Base-by-base conservation (phyloP, 2,797 vertebrate species). In the Cyprinella venusta region DNA sequence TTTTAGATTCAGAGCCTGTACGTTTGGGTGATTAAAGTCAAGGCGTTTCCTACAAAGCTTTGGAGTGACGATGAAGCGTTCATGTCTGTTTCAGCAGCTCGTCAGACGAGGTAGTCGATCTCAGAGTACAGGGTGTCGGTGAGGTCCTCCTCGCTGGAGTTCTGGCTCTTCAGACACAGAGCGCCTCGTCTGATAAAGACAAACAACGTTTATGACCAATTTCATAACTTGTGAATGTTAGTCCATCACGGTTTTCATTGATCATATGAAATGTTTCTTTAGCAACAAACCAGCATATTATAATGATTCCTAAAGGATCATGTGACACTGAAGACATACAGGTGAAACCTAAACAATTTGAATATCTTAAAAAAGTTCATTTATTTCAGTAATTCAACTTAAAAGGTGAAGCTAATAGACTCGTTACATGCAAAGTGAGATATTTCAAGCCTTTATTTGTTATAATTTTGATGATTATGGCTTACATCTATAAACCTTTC, bases 71-170 rank as follows among this genome's bases (percentile, higher is more conserved):
- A 65, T 30, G 45, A 65, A 75, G 70, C 70, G 2, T 82, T 59
- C 52, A n/a, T 45, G 38, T 71, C 26, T 8, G 15, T 42, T 74
- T 52, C 26, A 19, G 59, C 61, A 50, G 13, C 42, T 26, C 30
- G 13, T 68, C 52, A 3, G 70, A 95, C 89, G 1, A 95, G 91
- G 69, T 95, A 94, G 90, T 95, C 94, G n/a, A 94, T 93, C 78
- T 95, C 93, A 30, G 94, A 93, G 88, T 95, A 95, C 0, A 95
- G 88, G 0, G 86, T 81, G 86, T 95, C 93, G 0, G 91, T 89
- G 86, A 93, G 82, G 38, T 94, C 91, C 88, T 95, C 94, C 88
- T 94, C 94, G 83, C 93, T 94, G 0, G 92, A 91, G 40, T 93
- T 91, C 79, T 92, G 91, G 78, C 82, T 83, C 89, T 92, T 90